phyloP scores from a whole-genome alignment of 2,113 vertebrate genomes.

The Pungitius pungitius region DNA sequence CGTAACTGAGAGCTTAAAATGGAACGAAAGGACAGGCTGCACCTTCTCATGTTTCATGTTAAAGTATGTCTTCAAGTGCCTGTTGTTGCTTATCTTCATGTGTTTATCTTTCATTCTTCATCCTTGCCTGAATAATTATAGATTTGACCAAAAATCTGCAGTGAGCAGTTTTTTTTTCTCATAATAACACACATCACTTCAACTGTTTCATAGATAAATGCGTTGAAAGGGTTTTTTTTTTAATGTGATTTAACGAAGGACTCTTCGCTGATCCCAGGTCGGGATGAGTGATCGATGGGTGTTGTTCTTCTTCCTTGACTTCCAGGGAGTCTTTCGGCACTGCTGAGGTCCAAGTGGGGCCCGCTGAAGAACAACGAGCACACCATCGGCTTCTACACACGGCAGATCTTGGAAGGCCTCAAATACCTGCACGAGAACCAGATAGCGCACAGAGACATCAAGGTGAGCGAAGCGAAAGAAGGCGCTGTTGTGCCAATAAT shows the following conservation, averaged over 20 bases:
- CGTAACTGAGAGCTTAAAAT: neutral
- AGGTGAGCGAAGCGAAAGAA: constrained; percentile 77
- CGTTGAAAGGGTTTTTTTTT: neutral
- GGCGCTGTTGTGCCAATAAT: neutral
- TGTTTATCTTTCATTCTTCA: neutral
- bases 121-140: neutral
- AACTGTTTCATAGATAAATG: neutral
- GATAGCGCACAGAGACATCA: constrained; percentile 98
- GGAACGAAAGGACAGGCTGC: neutral
- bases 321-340: constrained; percentile 95
- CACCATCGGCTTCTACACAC: constrained; percentile 98
- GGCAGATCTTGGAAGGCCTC: constrained; percentile 97
- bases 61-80: neutral
- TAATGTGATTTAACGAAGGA: neutral
- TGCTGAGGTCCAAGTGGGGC: constrained; percentile 98
- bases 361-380: constrained; percentile 96
- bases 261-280: neutral
- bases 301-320: constrained; percentile 23
- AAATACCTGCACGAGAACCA: constrained; percentile 99
- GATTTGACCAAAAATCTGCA: neutral
- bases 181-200: neutral
- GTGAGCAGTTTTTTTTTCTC: neutral
- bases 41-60: neutral
- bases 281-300: neutral
- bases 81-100: neutral